phyloP scores from a whole-genome alignment of 1,140 invertebrate species.

The Dinothrombium tinctorium region DNA sequence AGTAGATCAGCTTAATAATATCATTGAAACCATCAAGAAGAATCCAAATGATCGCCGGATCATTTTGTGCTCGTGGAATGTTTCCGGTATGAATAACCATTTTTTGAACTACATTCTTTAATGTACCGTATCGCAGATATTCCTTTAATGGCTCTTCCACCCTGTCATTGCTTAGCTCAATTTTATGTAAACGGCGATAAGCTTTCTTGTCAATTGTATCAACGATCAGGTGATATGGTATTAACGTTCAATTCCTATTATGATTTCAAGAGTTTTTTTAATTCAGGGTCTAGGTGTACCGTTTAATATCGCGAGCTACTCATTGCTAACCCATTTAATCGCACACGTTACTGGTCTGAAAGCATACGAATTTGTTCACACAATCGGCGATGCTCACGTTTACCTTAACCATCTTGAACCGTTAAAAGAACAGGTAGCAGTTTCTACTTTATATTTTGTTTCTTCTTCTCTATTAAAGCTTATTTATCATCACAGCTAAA shows the following conservation, averaged over 20 bases:
- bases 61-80: slow-evolving; percentile 90
- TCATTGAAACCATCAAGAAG: slow-evolving; percentile 59
- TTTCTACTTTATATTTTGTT: background rate
- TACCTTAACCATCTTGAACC: slow-evolving; percentile 77
- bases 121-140: slow-evolving; percentile 35
- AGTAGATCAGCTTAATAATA: slow-evolving; percentile 58
- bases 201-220: slow-evolving; percentile 75
- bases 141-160: slow-evolving; percentile 78
- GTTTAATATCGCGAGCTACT: slow-evolving; percentile 96
- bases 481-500: slow-evolving; percentile 26
- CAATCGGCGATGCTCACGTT: slow-evolving; percentile 85
- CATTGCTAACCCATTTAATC: slow-evolving; percentile 82
- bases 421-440: slow-evolving; percentile 45
- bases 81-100: slow-evolving; percentile 25
- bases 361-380: slow-evolving; percentile 85
- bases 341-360: slow-evolving; percentile 75
- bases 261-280: background rate
- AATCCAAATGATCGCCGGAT: slow-evolving; percentile 69
- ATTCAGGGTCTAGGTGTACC: slow-evolving; percentile 70
- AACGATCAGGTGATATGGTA: slow-evolving; percentile 85
- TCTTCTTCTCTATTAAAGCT: background rate
- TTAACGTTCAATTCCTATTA: background rate
- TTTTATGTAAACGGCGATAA: slow-evolving; percentile 70
- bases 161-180: slow-evolving; percentile 83
- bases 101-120: background rate